phyloP scores from a whole-genome alignment of 2,113 vertebrate genomes.

The Chaenogobius annularis region DNA sequence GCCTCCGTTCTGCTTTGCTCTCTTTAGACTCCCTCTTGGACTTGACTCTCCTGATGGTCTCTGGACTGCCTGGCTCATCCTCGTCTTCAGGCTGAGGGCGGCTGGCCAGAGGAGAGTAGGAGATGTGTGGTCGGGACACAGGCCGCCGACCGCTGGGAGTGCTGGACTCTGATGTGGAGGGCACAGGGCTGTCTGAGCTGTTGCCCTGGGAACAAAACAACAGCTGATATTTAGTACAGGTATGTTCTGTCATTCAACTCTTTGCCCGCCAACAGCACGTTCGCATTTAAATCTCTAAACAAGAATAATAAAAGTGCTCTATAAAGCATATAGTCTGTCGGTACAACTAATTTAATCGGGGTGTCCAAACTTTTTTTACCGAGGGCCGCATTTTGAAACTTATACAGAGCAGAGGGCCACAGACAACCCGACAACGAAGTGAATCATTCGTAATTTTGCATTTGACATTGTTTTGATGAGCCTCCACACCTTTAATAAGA shows the following conservation, averaged over 20 bases:
- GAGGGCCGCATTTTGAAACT: too few species aligned
- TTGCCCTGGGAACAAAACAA: constrained; percentile 79
- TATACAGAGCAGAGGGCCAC: too few species aligned
- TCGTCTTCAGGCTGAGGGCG: constrained; percentile 77
- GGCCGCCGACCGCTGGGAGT: constrained; percentile 89
- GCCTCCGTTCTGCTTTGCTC: constrained; percentile 37
- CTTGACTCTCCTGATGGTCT: constrained; percentile 52
- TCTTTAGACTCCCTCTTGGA: constrained; percentile 33
- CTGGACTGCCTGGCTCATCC: constrained; percentile 68
- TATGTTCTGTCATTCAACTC: background rate
- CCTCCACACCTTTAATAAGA: too few species aligned
- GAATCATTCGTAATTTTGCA: too few species aligned
- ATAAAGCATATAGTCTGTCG: too few species aligned
- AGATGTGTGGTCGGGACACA: constrained; percentile 88
- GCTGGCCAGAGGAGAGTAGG: constrained; percentile 88
- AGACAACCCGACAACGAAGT: too few species aligned
- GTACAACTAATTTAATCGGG: too few species aligned
- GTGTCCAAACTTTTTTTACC: too few species aligned
- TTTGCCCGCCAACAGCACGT: background rate
- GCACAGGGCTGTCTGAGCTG: constrained; percentile 94
- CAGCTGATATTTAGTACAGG: background rate
- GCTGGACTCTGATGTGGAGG: constrained; percentile 96
- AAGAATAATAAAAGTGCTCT: too few species aligned
- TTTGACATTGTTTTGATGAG: too few species aligned
- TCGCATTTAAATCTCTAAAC: too few species aligned